Conservation (phyloP, 2,797 vertebrate species). For the Oryzias sinensis region DNA sequence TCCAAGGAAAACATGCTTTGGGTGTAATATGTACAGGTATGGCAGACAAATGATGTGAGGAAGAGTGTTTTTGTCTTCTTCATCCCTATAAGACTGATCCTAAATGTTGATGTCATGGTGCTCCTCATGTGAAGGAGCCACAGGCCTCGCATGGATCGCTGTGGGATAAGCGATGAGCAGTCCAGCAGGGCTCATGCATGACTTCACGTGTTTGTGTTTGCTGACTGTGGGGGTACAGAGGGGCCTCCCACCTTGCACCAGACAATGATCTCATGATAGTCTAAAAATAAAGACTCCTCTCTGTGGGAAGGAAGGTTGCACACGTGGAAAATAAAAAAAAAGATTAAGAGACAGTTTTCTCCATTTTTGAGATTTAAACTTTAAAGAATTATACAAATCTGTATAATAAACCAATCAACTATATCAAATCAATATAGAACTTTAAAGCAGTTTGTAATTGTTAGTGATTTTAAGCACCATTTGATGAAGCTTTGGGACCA, state of each 20-base stretch:
- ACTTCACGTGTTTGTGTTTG: slow-evolving; percentile 52
- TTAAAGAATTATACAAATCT: too few relatives aligned
- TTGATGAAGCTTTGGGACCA: too few relatives aligned
- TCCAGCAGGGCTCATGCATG: slow-evolving; percentile 68
- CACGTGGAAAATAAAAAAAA: too few relatives aligned
- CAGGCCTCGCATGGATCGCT: slow-evolving; percentile 69
- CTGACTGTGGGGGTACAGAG: slow-evolving; percentile 33
- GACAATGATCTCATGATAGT: slow-evolving; percentile 11
- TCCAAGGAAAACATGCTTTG: too few relatives aligned
- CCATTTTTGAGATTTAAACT: too few relatives aligned
- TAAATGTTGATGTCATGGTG: slow-evolving; percentile 60
- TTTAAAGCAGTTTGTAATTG: too few relatives aligned
- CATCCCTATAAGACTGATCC: slow-evolving; percentile 7
- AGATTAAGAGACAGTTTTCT: too few relatives aligned
- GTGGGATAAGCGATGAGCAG: slow-evolving; percentile 72
- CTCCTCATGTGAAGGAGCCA: slow-evolving; percentile 68
- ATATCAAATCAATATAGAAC: too few relatives aligned
- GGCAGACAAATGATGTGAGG: slow-evolving; percentile 33
- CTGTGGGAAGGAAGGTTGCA: too few relatives aligned
- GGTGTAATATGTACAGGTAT: slow-evolving; percentile 18
- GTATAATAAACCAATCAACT: too few relatives aligned
- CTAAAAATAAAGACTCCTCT: neutral
- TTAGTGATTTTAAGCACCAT: too few relatives aligned
- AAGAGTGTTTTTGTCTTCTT: neutral
- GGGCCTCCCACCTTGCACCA: slow-evolving; percentile 1